Percentiles rank a stretch among this genome's conserved stretches.
Evolutionary conservation across 2,888 invertebrate genomes (phyloP).

Genomic region (Atrina japonica): DNA sequence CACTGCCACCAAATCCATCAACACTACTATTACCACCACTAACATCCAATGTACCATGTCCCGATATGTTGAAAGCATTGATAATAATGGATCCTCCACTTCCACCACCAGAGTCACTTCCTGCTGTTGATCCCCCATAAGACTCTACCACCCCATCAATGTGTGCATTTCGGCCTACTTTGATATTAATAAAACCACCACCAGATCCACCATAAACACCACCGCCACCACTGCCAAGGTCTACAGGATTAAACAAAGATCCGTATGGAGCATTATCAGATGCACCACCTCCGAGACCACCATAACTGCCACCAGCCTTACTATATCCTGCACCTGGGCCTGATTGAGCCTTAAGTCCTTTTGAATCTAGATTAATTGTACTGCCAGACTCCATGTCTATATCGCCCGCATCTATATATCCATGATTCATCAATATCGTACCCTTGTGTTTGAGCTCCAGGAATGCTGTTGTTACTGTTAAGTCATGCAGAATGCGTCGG

Average conservation of each 20-base stretch:
- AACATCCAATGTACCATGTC: slow-evolving; percentile 64
- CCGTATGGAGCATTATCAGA: slow-evolving; percentile 55
- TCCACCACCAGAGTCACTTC: slow-evolving; percentile 59
- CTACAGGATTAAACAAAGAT: slow-evolving; percentile 62
- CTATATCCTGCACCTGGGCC: slow-evolving; percentile 58
- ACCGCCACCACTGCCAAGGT: slow-evolving; percentile 70
- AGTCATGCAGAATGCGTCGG: slow-evolving; percentile 49
- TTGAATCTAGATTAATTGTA: slow-evolving; percentile 58
- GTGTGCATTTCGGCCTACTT: slow-evolving; percentile 59
- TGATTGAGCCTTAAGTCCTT: slow-evolving; percentile 49
- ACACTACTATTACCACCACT: slow-evolving; percentile 62
- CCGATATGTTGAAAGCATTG: slow-evolving; percentile 65
- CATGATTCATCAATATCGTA: slow-evolving; percentile 67
- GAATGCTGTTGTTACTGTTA: slow-evolving; percentile 61
- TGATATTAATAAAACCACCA: slow-evolving; percentile 63
- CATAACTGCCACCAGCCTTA: slow-evolving; percentile 59
- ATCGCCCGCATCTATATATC: slow-evolving; percentile 61
- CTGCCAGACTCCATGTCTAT: slow-evolving; percentile 63
- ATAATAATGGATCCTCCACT: slow-evolving; percentile 67
- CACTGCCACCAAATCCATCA: slow-evolving; percentile 62
- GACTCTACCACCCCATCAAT: slow-evolving; percentile 63
- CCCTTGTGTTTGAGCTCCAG: slow-evolving; percentile 66
- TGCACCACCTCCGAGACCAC: slow-evolving; percentile 60
- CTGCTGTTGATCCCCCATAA: slow-evolving; percentile 49
- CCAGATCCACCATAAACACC: slow-evolving; percentile 57